A percentile compares a stretch with the other conserved stretches of the same genome.
Evolutionary conservation across 1,140 invertebrate genomes (phyloP).

Genomic region (Drosophila biarmipes): DNA sequence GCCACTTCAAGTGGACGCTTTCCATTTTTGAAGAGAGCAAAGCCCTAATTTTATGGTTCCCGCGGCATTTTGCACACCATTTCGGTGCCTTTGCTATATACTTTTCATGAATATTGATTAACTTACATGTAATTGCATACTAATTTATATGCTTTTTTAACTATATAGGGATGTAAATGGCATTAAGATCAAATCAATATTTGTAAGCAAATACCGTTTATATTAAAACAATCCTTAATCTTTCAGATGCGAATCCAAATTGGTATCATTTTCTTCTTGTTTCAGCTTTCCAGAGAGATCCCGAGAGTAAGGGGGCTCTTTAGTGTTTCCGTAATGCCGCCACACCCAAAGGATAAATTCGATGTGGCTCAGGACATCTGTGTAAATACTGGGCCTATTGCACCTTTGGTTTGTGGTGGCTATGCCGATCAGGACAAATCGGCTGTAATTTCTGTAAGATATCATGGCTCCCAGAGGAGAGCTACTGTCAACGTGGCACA

Average conservation of each 20-base stretch:
- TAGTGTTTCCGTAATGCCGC: neutral
- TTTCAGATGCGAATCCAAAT: neutral
- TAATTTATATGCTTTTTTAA: no score
- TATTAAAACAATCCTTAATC: no score
- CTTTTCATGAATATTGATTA: no score
- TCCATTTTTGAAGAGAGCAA: conserved; percentile 27
- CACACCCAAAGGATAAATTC: neutral
- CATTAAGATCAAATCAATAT: no score
- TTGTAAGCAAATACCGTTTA: no score
- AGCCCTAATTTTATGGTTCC: conserved; percentile 16
- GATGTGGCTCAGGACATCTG: conserved; percentile 1
- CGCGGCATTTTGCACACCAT: neutral
- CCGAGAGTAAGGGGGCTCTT: neutral
- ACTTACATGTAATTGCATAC: no score
- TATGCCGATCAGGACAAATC: conserved; percentile 3
- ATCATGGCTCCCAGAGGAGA: neutral
- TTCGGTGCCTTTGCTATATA: neutral
- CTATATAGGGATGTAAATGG: no score
- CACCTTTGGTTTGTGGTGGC: conserved; percentile 3
- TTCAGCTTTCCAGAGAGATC: neutral
- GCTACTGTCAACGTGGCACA: conserved; percentile 5
- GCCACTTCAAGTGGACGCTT: conserved; percentile 30
- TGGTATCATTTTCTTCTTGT: neutral
- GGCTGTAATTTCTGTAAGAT: neutral
- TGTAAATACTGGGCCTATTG: neutral